These are phyloP conservation scores for Drosophila sulfurigaster DNA, from an alignment of 1,140 invertebrate species.

Conservation along the genomic window DNA sequence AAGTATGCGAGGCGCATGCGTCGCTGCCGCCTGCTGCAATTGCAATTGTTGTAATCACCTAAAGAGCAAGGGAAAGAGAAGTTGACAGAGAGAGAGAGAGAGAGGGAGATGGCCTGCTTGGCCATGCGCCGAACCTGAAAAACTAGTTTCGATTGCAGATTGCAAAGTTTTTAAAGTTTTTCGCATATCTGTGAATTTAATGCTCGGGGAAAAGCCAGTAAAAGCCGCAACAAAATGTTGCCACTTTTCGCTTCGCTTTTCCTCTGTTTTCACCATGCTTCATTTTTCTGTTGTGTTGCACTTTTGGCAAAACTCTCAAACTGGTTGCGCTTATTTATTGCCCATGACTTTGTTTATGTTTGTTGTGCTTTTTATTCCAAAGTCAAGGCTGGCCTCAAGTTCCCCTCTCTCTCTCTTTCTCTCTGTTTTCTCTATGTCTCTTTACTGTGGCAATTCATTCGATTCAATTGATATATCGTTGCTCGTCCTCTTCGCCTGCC, in stretches of 20 bases:
- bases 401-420: slow-evolving; percentile 11
- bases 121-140: slow-evolving; percentile 78
- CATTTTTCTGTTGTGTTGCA: slow-evolving; percentile 1
- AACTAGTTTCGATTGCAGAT: slow-evolving; percentile 71
- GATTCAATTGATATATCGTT: slow-evolving; percentile 67
- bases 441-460: slow-evolving; percentile 5
- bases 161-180: slow-evolving; percentile 27
- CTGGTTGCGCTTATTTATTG: slow-evolving; percentile 60
- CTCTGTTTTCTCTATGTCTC: slow-evolving; percentile 2
- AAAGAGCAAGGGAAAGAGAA: neutral
- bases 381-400: slow-evolving; percentile 42
- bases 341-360: slow-evolving; percentile 63
- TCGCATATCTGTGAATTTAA: slow-evolving; percentile 49
- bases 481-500: slow-evolving; percentile 30
- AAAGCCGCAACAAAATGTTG: slow-evolving; percentile 50
- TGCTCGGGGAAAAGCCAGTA: slow-evolving; percentile 68
- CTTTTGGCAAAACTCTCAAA: slow-evolving; percentile 40
- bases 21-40: slow-evolving; percentile 50
- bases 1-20: slow-evolving; percentile 72
- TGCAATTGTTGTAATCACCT: slow-evolving; percentile 77
- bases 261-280: slow-evolving; percentile 55
- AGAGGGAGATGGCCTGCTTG: slow-evolving; percentile 1
- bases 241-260: slow-evolving; percentile 42
- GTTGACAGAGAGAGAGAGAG: neutral
- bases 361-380: slow-evolving; percentile 28